Base-by-base conservation (phyloP, 2,888 invertebrate species). In the Synanthedon tipuliformis region DNA sequence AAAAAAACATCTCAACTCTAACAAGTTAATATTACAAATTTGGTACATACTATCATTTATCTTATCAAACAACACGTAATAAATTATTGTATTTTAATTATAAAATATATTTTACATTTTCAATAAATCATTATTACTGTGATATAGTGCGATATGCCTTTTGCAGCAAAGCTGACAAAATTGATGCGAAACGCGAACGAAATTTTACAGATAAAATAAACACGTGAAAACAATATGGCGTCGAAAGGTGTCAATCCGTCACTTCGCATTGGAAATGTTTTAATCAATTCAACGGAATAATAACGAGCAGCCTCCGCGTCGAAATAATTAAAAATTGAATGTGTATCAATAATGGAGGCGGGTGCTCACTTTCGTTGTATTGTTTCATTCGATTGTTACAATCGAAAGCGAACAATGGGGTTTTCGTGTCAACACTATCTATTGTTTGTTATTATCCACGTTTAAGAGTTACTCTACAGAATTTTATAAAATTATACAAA, bases 251-350 rank as follows among this genome's bases (percentile, higher is more conserved):
- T 45, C 45, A 45, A 45, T 45, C 45, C 45, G 15, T 45, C 45
- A 45, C 45, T 45, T 45, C 45, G 45, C n/a, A 45, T 45, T 45
- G 45, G 15, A 45, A 45, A 45, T 45, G 45, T 45, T 45, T 45
- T 45, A 45, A 45, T 45, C 45, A 45, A 45, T 45, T 15, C 45
- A 45, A 45, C 15, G 13, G 45, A 45, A 45, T 45, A 45, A 45
- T 45, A 45, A 45, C 45, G 45, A 45, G 45, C 13, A 34, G 13
- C 15, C 45, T 45, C 45, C 13, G 15, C 51, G 51, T 49, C 15
- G 41, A 16, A 27, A 48, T 53, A 51, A 53, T 53, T 53, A 53
- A 51, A 53, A 48, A 51, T 53, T 53, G 40, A 45, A 53, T 51
- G 49, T 50, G 16, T 51, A 50, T 53, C 45, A 51, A 53, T 53